phyloP scores from a whole-genome alignment of 2,888 invertebrate genomes.

The Campoletis raptor region DNA sequence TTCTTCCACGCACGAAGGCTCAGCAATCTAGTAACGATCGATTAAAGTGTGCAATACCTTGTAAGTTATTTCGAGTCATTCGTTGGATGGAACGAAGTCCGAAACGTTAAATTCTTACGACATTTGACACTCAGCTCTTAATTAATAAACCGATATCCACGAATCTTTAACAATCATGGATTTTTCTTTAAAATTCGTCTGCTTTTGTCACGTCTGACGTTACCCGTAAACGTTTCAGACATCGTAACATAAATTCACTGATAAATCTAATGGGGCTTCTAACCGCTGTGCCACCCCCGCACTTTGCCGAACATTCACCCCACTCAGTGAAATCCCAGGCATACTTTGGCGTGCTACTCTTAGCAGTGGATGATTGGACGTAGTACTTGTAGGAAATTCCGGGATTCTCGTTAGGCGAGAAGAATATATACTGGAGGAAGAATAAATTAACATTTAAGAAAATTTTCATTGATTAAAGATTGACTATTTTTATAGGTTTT shows the following conservation, averaged over 20 bases:
- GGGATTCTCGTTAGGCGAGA: constrained; percentile 87
- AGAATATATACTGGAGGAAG: constrained; percentile 74
- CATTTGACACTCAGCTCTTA: neutral
- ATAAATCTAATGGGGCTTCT: constrained; percentile 57
- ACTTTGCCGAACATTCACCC: constrained; percentile 91
- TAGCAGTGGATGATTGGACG: constrained; percentile 86
- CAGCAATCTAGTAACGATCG: constrained; percentile 77
- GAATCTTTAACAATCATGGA: neutral
- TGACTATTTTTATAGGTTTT: neutral
- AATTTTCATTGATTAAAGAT: neutral
- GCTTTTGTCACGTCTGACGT: neutral
- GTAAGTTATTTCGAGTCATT: neutral
- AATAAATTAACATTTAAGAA: neutral
- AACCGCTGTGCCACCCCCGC: constrained; percentile 91
- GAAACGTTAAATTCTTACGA: neutral
- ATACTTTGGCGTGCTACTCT: constrained; percentile 86
- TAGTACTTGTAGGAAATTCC: constrained; percentile 94
- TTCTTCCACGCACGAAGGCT: constrained; percentile 87
- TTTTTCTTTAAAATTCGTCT: neutral
- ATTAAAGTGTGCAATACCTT: neutral
- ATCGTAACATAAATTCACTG: neutral
- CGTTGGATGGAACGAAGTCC: neutral
- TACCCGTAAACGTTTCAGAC: neutral
- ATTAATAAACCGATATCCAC: neutral
- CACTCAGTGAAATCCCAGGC: constrained; percentile 92